Percentiles rank a stretch among this genome's conserved stretches.
These are phyloP conservation scores for Leptosomus discolor DNA, from an alignment of 2,113 vertebrate genomes.

Conservation along the genomic window DNA sequence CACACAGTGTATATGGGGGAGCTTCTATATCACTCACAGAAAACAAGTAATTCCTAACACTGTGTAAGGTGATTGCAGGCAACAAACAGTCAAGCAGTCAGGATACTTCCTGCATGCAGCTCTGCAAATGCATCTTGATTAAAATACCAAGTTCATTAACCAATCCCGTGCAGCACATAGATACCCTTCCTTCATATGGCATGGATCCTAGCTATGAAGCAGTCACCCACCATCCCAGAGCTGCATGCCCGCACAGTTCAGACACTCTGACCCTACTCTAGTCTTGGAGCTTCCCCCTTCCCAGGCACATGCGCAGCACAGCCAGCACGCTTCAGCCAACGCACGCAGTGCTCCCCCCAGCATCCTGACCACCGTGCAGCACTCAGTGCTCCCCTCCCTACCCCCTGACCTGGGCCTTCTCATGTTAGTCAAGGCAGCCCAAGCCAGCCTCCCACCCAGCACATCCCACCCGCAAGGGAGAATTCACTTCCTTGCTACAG, in stretches of 20 bases:
- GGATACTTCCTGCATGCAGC: not conserved
- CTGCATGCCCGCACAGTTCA: not conserved
- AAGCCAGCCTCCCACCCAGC: not conserved
- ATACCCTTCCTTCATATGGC: not conserved
- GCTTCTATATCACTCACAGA: not conserved
- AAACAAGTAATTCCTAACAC: not conserved
- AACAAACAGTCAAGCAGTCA: not conserved
- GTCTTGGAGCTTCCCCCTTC: too few species aligned
- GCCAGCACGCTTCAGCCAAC: fast-evolving
- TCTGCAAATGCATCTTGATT: not conserved
- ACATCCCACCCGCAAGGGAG: not conserved
- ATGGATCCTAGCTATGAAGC: not conserved
- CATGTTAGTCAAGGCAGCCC: not conserved
- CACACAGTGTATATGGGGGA: not conserved
- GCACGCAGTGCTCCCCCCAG: not conserved
- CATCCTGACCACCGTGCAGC: not conserved
- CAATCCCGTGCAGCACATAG: not conserved
- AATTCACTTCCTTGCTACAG: not conserved
- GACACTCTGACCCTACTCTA: not conserved
- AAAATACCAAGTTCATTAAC: not conserved
- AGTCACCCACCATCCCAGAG: not conserved
- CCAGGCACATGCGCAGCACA: fast-evolving
- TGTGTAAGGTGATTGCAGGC: not conserved
- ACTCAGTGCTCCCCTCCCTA: fast-evolving
- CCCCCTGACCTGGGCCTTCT: too few species aligned